These are phyloP conservation scores for Apis dorsata DNA, from an alignment of 1,140 invertebrate genomes.

Conservation along the genomic window DNA sequence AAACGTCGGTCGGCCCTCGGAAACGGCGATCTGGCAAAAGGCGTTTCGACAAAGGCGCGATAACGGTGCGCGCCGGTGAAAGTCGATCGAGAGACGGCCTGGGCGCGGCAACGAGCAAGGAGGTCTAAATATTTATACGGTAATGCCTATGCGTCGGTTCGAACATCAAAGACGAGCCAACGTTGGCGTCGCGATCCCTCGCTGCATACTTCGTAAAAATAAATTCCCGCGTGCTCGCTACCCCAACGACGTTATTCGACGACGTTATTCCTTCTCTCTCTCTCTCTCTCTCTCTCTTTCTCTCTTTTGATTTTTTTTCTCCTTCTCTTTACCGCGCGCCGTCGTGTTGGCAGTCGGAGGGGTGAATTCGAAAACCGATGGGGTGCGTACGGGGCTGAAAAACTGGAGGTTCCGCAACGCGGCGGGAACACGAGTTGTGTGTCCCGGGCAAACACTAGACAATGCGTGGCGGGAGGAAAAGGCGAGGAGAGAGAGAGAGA, in stretches of 20 bases:
- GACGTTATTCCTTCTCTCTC: slow-evolving; percentile 8
- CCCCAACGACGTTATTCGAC: slow-evolving; percentile 37
- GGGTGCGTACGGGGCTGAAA: slow-evolving; percentile 39
- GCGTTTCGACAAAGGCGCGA: slow-evolving; percentile 63
- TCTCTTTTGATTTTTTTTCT: background rate
- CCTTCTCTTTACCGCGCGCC: background rate
- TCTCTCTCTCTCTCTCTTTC: slow-evolving; percentile 11
- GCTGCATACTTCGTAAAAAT: slow-evolving; percentile 76
- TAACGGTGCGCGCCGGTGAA: slow-evolving; percentile 49
- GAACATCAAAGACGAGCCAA: slow-evolving; percentile 75
- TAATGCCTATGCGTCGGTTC: slow-evolving; percentile 73
- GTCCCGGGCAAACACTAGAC: slow-evolving; percentile 70
- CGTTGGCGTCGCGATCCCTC: slow-evolving; percentile 50
- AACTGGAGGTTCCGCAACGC: slow-evolving; percentile 54
- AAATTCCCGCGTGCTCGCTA: slow-evolving; percentile 67
- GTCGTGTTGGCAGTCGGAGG: slow-evolving; percentile 12
- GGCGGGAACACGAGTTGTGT: slow-evolving; percentile 73
- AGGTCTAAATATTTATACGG: slow-evolving; percentile 78
- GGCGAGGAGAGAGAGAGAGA: background rate
- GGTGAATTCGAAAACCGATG: slow-evolving; percentile 50
- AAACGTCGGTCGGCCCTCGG: slow-evolving; percentile 7
- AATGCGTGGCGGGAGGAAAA: slow-evolving; percentile 6
- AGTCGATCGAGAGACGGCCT: slow-evolving; percentile 64
- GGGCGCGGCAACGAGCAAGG: slow-evolving; percentile 54
- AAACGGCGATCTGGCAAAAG: slow-evolving; percentile 30